Evolutionary conservation across 2,113 vertebrate genomes (phyloP), one percentile per base, ranked within the genome.

Genomic region (Pseudorasbora parva): DNA sequence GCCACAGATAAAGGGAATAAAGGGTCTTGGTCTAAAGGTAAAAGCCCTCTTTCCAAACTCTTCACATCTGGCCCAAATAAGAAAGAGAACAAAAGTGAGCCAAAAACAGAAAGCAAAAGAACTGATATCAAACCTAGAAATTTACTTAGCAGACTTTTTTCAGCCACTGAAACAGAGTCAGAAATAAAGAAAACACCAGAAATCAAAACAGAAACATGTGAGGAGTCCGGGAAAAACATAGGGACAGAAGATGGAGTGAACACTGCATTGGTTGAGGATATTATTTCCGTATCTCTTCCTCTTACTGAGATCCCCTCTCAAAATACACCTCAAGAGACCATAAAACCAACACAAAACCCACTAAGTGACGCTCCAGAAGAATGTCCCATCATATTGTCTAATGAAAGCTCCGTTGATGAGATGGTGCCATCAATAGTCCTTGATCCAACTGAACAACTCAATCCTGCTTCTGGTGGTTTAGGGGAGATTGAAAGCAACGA

Each of bases 111-210:
- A 3, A 82, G 19, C 57, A 94, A 87, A 69, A 95, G 94, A 90
- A 1, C 85, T 19, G 91, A 92, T 1, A 60, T 3, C 0, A 96
- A 94, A 86, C 71, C 91, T 0, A 87, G 88, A 8, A 94, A 94
- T 81, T 85, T 94, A 33, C 84, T 95, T 3, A 92, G 89, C 84
- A 94, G 92, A 72, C 89, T 96, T 27, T 91, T 95, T 83, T 89
- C 90, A 2, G 92, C 94, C 59, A 84, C 88, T 45, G 94, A 92
- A 51, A 94, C 90, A 69, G 88, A 88, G n/a, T 49, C 64, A 76
- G 82, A 84, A 15, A 2, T 25, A 5, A 86, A 90, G 45, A 86
- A 11, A 41, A 78, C 72, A 68, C 78, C 0, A 51, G 87, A 90
- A 1, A 0, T 74, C 66, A 84, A 73, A 84, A 8, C 33, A 4